Evolutionary conservation across 2,888 invertebrate genomes (phyloP).

Genomic region (Cerceris rybyensis): DNA sequence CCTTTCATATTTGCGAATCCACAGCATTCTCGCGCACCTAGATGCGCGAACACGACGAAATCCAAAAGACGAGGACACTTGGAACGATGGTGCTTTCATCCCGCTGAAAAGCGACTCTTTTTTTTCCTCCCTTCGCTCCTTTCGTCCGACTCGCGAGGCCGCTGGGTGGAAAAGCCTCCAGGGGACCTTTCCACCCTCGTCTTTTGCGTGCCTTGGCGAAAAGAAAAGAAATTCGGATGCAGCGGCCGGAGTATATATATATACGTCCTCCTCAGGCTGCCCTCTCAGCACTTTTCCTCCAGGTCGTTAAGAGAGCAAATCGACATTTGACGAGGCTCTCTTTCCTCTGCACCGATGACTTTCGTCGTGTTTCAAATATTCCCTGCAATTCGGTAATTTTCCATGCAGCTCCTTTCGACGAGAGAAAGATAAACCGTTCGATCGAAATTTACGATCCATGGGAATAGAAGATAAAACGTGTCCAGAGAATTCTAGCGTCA

Average conservation of each 20-base stretch:
- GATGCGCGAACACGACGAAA: background rate
- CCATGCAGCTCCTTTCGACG: background rate
- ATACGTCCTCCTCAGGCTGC: background rate
- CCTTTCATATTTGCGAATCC: background rate
- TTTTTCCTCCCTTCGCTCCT: background rate
- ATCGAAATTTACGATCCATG: background rate
- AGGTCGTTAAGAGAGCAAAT: slow-evolving; percentile 23
- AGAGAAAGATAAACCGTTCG: background rate
- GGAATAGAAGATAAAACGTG: background rate
- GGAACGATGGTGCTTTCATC: slow-evolving; percentile 12
- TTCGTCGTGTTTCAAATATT: background rate
- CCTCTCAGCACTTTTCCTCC: slow-evolving; percentile 28
- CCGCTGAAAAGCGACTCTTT: slow-evolving; percentile 11
- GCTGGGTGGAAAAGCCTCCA: slow-evolving; percentile 8
- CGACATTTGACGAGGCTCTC: slow-evolving; percentile 14
- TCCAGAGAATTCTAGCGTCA: too few relatives aligned
- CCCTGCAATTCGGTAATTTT: background rate
- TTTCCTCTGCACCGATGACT: slow-evolving; percentile 1
- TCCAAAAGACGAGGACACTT: slow-evolving; percentile 18
- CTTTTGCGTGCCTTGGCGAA: slow-evolving; percentile 21
- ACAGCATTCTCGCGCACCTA: background rate
- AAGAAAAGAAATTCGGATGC: slow-evolving; percentile 40
- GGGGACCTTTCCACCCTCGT: slow-evolving; percentile 26
- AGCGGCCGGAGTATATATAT: slow-evolving; percentile 13
- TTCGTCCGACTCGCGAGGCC: background rate